Percentiles rank a stretch among this genome's conserved stretches.
Evolutionary conservation across 2,797 vertebrate genomes (phyloP).

Genomic region (Leptodactylus fallax): DNA sequence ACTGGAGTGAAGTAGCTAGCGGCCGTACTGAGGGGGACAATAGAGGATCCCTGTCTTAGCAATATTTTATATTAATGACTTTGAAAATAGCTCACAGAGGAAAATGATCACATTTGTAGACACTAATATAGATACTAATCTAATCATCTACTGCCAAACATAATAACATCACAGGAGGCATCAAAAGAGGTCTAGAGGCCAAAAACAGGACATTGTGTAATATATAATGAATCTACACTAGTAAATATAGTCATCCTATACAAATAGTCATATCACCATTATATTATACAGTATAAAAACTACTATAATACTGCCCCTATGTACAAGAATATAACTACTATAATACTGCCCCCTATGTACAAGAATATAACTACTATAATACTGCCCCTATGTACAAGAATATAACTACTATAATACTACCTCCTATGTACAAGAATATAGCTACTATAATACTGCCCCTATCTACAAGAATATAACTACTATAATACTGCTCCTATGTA

Average conservation of each 20-base stretch:
- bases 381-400: no score
- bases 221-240: not conserved
- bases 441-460: constrained; percentile 3
- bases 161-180: not conserved
- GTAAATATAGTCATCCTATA: no score
- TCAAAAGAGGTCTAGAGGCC: no score
- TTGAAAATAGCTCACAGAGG: not conserved
- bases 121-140: not conserved
- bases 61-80: not conserved
- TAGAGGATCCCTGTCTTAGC: not conserved
- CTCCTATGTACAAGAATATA: not conserved
- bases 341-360: no score
- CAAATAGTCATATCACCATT: no score
- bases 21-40: no score
- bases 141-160: not conserved
- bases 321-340: no score
- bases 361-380: no score
- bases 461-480: not conserved
- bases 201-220: not conserved
- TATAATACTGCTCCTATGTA: not conserved
- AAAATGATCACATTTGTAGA: not conserved
- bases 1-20: not conserved
- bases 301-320: no score
- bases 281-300: no score
- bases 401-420: no score